These are phyloP conservation scores for Nebria salina DNA, from an alignment of 2,888 invertebrate species.

Conservation along the genomic window DNA sequence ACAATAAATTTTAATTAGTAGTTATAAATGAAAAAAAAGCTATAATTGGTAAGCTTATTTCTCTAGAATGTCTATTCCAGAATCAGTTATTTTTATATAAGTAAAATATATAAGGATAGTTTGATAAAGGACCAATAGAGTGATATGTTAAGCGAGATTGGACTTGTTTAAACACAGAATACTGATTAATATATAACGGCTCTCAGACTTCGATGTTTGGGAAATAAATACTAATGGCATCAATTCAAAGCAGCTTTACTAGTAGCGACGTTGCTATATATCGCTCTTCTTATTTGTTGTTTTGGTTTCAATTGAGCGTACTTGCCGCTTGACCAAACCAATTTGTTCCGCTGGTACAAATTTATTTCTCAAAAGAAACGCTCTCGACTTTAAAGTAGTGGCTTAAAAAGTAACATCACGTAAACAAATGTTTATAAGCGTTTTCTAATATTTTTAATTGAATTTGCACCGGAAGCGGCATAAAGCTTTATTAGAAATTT, in stretches of 20 bases:
- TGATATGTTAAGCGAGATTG: neutral
- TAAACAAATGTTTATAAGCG: neutral
- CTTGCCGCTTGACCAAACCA: conserved; percentile 13
- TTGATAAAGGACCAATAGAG: neutral
- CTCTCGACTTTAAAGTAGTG: neutral
- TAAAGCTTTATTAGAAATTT: too few species aligned
- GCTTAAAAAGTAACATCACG: neutral
- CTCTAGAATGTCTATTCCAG: neutral
- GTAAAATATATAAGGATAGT: neutral
- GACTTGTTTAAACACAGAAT: neutral
- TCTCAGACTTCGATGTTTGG: neutral
- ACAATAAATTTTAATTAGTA: too few species aligned
- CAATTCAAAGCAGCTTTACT: neutral
- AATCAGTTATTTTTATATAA: neutral
- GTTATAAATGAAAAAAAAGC: too few species aligned
- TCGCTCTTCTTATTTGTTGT: neutral
- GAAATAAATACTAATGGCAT: neutral
- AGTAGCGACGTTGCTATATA: neutral
- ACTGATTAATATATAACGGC: neutral
- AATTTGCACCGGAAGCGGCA: neutral
- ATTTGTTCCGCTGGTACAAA: conserved; percentile 10
- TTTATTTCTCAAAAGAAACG: neutral
- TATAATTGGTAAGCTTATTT: too few species aligned
- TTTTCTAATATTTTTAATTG: neutral
- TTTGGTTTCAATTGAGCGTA: neutral